A percentile compares a stretch with the other conserved stretches of the same genome.
phyloP scores from a whole-genome alignment of 2,888 invertebrate species.

The Euzetes globulus region DNA sequence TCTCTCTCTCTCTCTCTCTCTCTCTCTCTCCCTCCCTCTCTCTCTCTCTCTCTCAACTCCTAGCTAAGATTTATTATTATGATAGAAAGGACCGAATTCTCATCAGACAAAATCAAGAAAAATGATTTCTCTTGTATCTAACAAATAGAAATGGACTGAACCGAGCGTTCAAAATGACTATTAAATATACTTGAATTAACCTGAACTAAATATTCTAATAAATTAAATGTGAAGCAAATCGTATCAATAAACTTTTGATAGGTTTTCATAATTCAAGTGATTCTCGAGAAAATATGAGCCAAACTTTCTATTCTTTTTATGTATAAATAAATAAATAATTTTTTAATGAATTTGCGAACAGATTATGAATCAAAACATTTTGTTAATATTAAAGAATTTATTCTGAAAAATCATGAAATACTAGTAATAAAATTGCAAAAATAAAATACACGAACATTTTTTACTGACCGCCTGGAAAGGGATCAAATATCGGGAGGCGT shows the following conservation, averaged over 20 bases:
- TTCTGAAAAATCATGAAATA: neutral
- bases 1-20: neutral
- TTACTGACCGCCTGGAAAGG: slow-evolving; percentile 29
- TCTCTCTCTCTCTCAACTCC: neutral
- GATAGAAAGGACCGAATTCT: slow-evolving; percentile 14
- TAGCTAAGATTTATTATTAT: slow-evolving; percentile 11
- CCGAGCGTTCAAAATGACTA: neutral
- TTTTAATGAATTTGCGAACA: slow-evolving; percentile 16
- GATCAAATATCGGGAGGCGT: slow-evolving; percentile 29
- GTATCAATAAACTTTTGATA: neutral
- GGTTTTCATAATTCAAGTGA: neutral
- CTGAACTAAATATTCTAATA: neutral
- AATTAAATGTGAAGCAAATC: neutral
- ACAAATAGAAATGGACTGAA: neutral
- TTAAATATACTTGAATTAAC: neutral
- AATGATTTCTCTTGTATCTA: neutral
- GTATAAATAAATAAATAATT: neutral
- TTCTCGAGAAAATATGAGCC: no score
- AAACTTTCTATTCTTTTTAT: no score
- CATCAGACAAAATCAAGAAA: slow-evolving; percentile 12
- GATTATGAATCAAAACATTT: slow-evolving; percentile 9
- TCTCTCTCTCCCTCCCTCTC: neutral
- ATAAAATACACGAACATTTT: slow-evolving; percentile 21
- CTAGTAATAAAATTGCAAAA: slow-evolving; percentile 11
- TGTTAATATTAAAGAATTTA: neutral